These are phyloP conservation scores for Urocyon cinereoargenteus DNA, from an alignment of 2,797 vertebrate species.

Conservation along the genomic window DNA sequence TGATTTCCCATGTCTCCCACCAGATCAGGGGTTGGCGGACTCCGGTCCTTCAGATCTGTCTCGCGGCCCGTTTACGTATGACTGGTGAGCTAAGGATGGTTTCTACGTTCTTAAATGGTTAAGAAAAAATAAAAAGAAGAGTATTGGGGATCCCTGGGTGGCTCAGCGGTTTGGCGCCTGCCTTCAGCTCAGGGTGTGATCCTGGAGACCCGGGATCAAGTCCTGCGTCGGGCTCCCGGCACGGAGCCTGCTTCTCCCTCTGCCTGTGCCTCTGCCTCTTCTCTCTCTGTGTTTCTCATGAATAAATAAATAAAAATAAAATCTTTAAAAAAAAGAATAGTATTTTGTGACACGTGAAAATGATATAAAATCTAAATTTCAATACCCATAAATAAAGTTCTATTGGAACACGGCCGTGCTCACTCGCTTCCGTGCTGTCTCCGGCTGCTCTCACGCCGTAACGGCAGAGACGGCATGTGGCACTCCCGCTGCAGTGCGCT, in stretches of 20 bases:
- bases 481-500: rapidly evolving
- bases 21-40: not conserved
- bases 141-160: too few species aligned
- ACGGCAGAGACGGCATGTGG: rapidly evolving
- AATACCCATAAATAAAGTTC: slow-evolving; percentile 11
- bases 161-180: too few species aligned
- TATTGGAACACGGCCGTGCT: not conserved
- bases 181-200: too few species aligned
- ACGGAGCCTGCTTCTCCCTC: too few species aligned
- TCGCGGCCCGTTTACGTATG: rapidly evolving
- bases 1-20: not conserved
- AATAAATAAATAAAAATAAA: too few species aligned
- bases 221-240: rapidly evolving
- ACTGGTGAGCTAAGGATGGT: not conserved
- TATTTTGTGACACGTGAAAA: not conserved
- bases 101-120: not conserved
- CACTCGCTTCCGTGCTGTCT: rapidly evolving
- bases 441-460: rapidly evolving
- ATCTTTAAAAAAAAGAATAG: not conserved
- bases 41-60: not conserved
- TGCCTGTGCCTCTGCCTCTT: too few species aligned
- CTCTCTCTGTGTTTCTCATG: too few species aligned
- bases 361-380: not conserved
- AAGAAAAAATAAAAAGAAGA: not conserved
- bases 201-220: too few species aligned